A percentile compares a stretch with the other conserved stretches of the same genome.
These are phyloP conservation scores for Iselma pallidipennis DNA, from an alignment of 2,888 invertebrate genomes.

Conservation along the genomic window DNA sequence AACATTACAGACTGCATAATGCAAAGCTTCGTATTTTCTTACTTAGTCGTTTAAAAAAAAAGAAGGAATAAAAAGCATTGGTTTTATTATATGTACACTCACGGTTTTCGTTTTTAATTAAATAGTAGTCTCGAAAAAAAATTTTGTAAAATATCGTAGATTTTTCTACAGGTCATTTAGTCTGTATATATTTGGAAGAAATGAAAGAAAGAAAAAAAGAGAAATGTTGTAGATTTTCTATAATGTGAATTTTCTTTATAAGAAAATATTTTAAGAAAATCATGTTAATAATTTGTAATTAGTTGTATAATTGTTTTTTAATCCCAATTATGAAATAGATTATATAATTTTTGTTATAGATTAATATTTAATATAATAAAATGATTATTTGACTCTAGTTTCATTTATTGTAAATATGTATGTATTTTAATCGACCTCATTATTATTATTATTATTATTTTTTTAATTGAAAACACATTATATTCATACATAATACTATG, in stretches of 20 bases:
- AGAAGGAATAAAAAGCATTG: no score
- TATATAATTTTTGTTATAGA: constrained; percentile 56
- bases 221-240: constrained; percentile 52
- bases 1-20: constrained; percentile 30
- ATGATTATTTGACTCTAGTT: constrained; percentile 38
- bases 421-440: constrained; percentile 35
- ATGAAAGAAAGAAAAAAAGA: background rate
- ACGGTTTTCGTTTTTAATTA: background rate
- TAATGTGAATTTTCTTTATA: constrained; percentile 54
- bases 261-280: constrained; percentile 52
- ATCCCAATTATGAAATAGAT: constrained; percentile 47
- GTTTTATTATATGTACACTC: no score
- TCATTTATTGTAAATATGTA: constrained; percentile 36
- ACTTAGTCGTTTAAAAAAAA: constrained; percentile 22
- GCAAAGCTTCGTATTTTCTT: constrained; percentile 38
- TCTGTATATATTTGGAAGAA: constrained; percentile 9
- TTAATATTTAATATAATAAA: constrained; percentile 53
- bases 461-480: no score
- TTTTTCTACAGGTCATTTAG: constrained; percentile 41
- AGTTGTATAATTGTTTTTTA: constrained; percentile 55
- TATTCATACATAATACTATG: no score
- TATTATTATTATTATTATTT: constrained; percentile 33
- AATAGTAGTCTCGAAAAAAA: constrained; percentile 26
- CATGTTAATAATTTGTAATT: constrained; percentile 54
- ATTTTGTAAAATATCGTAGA: constrained; percentile 32